A percentile compares a stretch with the other conserved stretches of the same genome.
Evolutionary conservation across 2,888 invertebrate genomes (phyloP).

Genomic region (Coelopa pilipes): DNA sequence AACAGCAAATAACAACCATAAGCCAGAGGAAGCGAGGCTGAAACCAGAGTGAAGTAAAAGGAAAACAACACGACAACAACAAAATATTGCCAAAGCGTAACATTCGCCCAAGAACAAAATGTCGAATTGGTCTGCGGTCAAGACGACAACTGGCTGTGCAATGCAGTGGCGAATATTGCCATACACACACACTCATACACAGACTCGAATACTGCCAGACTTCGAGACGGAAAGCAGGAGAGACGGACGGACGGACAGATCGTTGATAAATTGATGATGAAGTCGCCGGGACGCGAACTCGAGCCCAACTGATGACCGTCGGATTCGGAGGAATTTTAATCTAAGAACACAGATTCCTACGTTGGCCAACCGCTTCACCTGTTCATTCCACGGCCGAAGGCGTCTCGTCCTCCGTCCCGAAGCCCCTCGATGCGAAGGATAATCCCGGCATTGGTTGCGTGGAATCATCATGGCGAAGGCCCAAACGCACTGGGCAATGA

Average conservation of each 20-base stretch:
- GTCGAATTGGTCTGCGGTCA: conserved; percentile 24
- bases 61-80: no score
- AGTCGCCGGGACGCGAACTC: conserved; percentile 25
- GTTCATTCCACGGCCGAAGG: conserved; percentile 40
- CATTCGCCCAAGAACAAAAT: conserved; percentile 31
- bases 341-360: conserved; percentile 43
- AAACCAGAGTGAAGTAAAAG: not conserved
- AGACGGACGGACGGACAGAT: not conserved
- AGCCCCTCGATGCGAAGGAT: conserved; percentile 39
- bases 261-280: conserved; percentile 38
- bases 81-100: conserved; percentile 24
- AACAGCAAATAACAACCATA: conserved; percentile 14
- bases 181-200: conserved; percentile 13
- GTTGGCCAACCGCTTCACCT: conserved; percentile 35
- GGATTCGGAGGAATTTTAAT: conserved; percentile 36
- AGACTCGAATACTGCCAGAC: no score
- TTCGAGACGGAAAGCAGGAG: not conserved
- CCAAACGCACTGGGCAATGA: no score
- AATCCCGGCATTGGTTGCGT: conserved; percentile 57
- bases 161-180: no score
- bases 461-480: conserved; percentile 32
- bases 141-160: not conserved
- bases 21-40: not conserved
- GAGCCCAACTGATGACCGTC: conserved; percentile 29
- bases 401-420: conserved; percentile 11